Base-by-base conservation (phyloP, 2,113 vertebrate species). In the Percina caprodes region DNA sequence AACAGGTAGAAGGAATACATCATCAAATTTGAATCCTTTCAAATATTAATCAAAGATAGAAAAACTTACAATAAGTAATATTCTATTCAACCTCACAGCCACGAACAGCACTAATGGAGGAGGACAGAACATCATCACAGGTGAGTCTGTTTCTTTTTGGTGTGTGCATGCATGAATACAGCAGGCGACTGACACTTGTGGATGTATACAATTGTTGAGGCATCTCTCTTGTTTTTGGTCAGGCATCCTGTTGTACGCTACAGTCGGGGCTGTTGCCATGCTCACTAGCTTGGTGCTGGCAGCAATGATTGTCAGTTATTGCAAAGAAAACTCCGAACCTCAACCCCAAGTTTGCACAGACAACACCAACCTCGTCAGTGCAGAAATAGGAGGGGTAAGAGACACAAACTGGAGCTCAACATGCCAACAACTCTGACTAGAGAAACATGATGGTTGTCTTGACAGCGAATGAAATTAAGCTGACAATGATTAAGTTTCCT, bases 381-480 rank as follows among this genome's bases (percentile, higher is more conserved):
- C 16, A 21, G 30, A 55, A 35, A 18, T 48, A 45, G 52, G 15
- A 51, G 16, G 88, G 84, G 86, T 88, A 83, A 2, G 75, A 48
- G 26, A 51, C 6, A 68, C 42, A 67, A 68, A 71, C 19, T 60
- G 42, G 19, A 77, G 63, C 51, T 39, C 5, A 14, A 8, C 26
- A 19, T 12, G 13, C 48, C 45, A 24, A 15, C 12, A 48, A 48
- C 6, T 48, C 63, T 70, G 54, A 60, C 14, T 12, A 16, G 35
- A 69, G 21, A 35, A 35, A 33, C 10, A 14, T 24, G 45, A 23
- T 3, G 4, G 24, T 26, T 24, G 11, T 48, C 2, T 16, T 48
- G 48, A 73, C 16, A 74, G 18, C n/a, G 18, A 63, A 55, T 35
- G 6, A 30, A 54, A 23, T 23, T 11, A 63, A 56, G 10, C 2